Evolutionary conservation across 2,113 vertebrate species (phyloP).

Genomic region (Otis tarda): DNA sequence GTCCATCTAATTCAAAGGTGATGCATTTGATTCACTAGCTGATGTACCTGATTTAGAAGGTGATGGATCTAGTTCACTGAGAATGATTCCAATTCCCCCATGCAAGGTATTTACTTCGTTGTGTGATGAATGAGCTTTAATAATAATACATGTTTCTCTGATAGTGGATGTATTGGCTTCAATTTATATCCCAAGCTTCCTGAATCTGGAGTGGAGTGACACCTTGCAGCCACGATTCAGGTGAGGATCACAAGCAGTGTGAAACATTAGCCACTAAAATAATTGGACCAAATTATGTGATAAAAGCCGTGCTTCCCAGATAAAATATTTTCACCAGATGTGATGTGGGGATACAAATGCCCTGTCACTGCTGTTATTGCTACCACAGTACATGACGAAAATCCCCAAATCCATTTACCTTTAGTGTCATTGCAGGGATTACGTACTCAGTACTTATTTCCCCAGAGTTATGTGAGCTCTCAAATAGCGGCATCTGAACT

Average conservation of each 20-base stretch:
- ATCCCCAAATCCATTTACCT: conserved; percentile 69
- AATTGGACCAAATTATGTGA: conserved; percentile 41
- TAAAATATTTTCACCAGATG: conserved; percentile 58
- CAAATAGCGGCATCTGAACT: conserved; percentile 52
- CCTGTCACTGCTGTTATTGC: conserved; percentile 62
- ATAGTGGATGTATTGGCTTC: conserved; percentile 54
- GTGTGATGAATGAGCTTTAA: conserved; percentile 77
- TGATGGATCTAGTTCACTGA: conserved; percentile 76
- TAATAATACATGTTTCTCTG: conserved; percentile 67
- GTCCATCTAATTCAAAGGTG: conserved; percentile 73
- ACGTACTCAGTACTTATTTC: conserved; percentile 69
- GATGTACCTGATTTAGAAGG: conserved; percentile 80
- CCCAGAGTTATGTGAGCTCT: conserved; percentile 61
- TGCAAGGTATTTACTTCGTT: conserved; percentile 70
- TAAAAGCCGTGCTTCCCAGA: conserved; percentile 36
- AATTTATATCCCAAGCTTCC: conserved; percentile 42
- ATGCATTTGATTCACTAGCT: conserved; percentile 79
- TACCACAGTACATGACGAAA: conserved; percentile 64
- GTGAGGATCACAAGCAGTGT: background rate
- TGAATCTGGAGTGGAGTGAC: conserved; percentile 22
- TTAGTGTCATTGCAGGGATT: conserved; percentile 64
- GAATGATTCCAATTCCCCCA: conserved; percentile 73
- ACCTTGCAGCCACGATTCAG: conserved; percentile 30
- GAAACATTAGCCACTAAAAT: conserved; percentile 51
- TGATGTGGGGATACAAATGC: conserved; percentile 48